Base-by-base conservation (phyloP, 2,888 invertebrate species). In the Linnaemya tessellans region DNA sequence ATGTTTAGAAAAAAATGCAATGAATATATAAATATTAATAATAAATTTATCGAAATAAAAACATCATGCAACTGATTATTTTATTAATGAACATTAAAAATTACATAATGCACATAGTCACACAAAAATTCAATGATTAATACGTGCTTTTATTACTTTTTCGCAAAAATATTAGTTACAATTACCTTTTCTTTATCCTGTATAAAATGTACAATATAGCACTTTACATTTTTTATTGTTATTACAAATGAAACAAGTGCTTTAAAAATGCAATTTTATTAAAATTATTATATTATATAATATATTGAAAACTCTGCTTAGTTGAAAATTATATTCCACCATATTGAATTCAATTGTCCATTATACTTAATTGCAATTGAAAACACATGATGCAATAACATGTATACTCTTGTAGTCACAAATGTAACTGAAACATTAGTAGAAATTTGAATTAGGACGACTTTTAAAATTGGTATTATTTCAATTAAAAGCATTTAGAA, bases 141-240 rank as follows among this genome's bases (percentile, higher is more conserved):
- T 38, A 38, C 11, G 5, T 30, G 5, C 3, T 38, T 38, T 38
- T 60, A 20, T 7, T 35, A 20, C n/a, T 22, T 1, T 62, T 51
- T 65, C 11, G 22, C 54, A 46, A 18, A 58, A 43, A 73, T 30
- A 18, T 62, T 20, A 38, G 54, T 58, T 64, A 62, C 78, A 87
- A 87, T 91, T 91, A 91, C 91, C 91, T 91, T 87, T 70, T 88
- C 87, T 84, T 87, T 87, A 88, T 91, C 90, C 91, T 90, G 86
- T 88, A 89, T 89, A 64, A 89, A 86, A 77, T 89, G 90, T 84
- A 91, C 89, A 88, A 84, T 91, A 90, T 91, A 88, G n/a, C 18
- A 75, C 71, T 79, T 79, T n/a, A 49, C 58, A 49, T 49, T 56
- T 43, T 49, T 49, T n/a, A 49, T 49, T 49, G 4, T 49, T 62